Evolutionary conservation across 2,797 vertebrate genomes (phyloP), one percentile per base, ranked within the genome.

Genomic region (Rhyacichthys aspro): DNA sequence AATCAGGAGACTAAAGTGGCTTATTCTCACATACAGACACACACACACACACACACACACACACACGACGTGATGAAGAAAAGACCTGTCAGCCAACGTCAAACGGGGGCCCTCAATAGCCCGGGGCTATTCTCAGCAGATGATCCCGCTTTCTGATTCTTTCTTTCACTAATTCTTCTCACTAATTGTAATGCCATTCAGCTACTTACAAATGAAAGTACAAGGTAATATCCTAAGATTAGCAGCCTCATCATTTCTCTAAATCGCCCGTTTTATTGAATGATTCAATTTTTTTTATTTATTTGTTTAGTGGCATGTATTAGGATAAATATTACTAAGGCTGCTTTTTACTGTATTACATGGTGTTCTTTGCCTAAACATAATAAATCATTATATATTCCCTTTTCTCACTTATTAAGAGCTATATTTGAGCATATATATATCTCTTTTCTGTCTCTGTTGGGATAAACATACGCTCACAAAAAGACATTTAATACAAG

Each of bases 71-170:
- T 12, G 7, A 52, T 46, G 63, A 81, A 83, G 83, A 88, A 87
- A 85, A 69, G 81, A 82, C 75, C 76, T 83, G 82, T 87, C 83
- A 86, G 92, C 86, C 54, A 86, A 90, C 86, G 90, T 93, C 90
- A 91, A 89, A 91, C 88, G 81, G 90, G 92, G 79, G 71, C 53
- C 64, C 71, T 80, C 71, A 57, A 73, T 83, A 74, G 79, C 81
- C 78, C 36, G 44, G n/a, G 65, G 86, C 81, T 70, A 83, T 83
- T 84, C 74, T 70, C 38, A 73, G 78, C 81, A 80, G 83, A 83
- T 82, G 77, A 86, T 83, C 76, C 69, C 54, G 38, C 65, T 57
- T 54, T 50, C 56, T 60, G 18, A 67, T 74, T 63, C 74, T 66
- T 68, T 75, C 74, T 64, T 67, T 47, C 55, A 50, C 28, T 33